Conservation (phyloP, 1,140 invertebrate genomes). For the Homalodisca vitripennis region DNA sequence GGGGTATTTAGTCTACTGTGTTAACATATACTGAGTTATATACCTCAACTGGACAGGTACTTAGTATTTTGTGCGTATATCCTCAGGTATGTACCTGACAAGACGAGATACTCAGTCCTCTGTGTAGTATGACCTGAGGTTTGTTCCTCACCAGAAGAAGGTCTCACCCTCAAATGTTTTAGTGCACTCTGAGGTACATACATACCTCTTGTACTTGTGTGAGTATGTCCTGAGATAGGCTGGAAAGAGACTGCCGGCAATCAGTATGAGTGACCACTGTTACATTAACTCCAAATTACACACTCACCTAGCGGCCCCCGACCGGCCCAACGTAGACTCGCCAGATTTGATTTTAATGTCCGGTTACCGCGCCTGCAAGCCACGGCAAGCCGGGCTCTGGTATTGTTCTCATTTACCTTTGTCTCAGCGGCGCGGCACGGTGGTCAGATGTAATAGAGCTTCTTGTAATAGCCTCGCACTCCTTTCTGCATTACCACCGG, state of each 20-base stretch:
- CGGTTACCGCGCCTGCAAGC: background rate
- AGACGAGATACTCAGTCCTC: background rate
- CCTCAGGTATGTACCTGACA: background rate
- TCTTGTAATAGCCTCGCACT: too few species aligned
- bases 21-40: too few species aligned
- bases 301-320: background rate
- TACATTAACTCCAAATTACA: slow-evolving; percentile 16
- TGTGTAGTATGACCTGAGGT: background rate
- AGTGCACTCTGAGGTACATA: background rate
- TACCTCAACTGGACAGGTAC: too few species aligned
- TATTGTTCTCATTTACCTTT: background rate
- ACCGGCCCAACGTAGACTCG: too few species aligned
- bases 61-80: too few species aligned
- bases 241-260: background rate
- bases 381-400: background rate
- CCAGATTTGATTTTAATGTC: slow-evolving; percentile 15
- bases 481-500: too few species aligned
- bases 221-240: background rate
- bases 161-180: background rate
- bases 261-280: background rate
- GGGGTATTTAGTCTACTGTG: too few species aligned
- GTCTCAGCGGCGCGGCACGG: background rate
- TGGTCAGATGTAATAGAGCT: background rate
- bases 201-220: background rate
- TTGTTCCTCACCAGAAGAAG: background rate